Percentiles rank a stretch among this genome's conserved stretches.
Evolutionary conservation across 1,140 invertebrate genomes (phyloP).

Genomic region (Yoshiicerus persimilis): DNA sequence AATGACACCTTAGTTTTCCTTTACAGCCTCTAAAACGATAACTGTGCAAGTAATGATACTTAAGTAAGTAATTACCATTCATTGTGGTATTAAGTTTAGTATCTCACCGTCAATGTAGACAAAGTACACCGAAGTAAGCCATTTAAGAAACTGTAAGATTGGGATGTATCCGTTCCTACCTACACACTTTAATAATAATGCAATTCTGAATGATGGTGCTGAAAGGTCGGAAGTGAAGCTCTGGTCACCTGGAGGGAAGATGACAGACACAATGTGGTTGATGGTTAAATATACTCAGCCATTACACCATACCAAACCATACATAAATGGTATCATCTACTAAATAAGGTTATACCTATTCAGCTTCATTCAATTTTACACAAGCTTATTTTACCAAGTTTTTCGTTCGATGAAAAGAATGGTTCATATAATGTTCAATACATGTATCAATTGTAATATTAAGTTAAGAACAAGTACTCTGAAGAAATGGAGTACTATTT

Average conservation of each 20-base stretch:
- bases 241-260: constrained; percentile 34
- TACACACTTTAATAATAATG: background rate
- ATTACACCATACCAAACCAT: background rate
- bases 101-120: background rate
- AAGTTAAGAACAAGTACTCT: too few relatives aligned
- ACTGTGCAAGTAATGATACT: background rate
- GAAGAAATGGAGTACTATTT: too few relatives aligned
- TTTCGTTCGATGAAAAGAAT: too few relatives aligned
- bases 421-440: too few relatives aligned
- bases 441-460: too few relatives aligned
- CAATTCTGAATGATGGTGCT: background rate
- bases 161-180: background rate
- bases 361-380: background rate
- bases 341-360: background rate
- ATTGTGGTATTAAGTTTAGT: too few relatives aligned
- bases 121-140: background rate
- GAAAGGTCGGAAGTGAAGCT: constrained; percentile 13
- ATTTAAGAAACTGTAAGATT: background rate
- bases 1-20: background rate
- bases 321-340: background rate
- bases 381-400: background rate
- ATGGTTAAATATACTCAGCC: background rate
- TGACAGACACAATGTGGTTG: constrained; percentile 32
- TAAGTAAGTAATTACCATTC: too few relatives aligned
- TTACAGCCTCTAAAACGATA: background rate